phyloP scores from a whole-genome alignment of 2,113 vertebrate genomes.

The Ceyx cyanopectus region DNA sequence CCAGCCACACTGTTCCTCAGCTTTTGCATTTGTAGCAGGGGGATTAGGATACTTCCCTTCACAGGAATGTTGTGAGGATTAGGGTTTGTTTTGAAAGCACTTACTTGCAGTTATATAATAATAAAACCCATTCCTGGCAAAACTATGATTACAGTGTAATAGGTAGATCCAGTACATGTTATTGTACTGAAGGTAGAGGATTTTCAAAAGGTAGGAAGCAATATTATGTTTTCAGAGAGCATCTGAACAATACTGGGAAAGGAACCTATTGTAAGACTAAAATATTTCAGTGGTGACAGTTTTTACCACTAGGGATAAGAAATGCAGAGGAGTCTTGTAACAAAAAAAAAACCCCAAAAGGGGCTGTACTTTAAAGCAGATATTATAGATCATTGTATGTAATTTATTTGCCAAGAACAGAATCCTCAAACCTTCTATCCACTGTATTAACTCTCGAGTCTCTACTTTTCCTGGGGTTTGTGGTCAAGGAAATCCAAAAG shows the following conservation, averaged over 20 bases:
- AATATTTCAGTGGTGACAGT: neutral
- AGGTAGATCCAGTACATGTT: neutral
- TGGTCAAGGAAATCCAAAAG: conserved; percentile 11
- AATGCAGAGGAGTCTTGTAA: neutral
- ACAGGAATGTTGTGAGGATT: neutral
- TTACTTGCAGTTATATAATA: neutral
- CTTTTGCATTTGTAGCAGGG: neutral
- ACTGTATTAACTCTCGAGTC: neutral
- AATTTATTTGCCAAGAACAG: conserved; percentile 2
- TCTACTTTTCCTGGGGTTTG: conserved; percentile 52
- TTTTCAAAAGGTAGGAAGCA: neutral
- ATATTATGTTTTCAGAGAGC: neutral
- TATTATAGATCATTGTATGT: neutral
- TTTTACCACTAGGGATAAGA: neutral
- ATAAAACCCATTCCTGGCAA: neutral
- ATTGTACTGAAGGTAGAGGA: neutral
- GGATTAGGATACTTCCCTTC: neutral
- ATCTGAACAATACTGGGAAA: neutral
- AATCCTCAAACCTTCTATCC: conserved; percentile 6
- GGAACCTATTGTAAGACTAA: neutral
- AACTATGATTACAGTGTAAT: neutral
- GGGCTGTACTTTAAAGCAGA: neutral
- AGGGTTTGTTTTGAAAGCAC: neutral
- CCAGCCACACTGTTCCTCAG: neutral
- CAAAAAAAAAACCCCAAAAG: neutral